Conservation (phyloP, 1,140 invertebrate genomes). For the Ips typographus region DNA sequence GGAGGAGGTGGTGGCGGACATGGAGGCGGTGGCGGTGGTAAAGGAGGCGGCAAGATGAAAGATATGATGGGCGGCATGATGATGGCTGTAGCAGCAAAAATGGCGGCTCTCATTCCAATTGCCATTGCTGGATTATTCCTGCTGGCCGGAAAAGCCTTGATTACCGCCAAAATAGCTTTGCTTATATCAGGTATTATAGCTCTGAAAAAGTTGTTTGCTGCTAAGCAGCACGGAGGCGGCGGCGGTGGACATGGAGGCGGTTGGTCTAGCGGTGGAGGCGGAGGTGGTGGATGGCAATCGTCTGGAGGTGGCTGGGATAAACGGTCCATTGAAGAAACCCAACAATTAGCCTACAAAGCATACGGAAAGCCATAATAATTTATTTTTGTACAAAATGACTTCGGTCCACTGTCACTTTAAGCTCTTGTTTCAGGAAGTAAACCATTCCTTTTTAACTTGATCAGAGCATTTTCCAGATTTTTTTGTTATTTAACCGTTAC, state of each 20-base stretch:
- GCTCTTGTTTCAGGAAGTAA: background rate
- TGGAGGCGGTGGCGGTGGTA: constrained; percentile 22
- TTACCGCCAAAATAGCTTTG: constrained; percentile 76
- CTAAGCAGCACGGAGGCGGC: constrained; percentile 64
- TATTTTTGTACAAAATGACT: background rate
- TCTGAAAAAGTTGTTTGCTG: constrained; percentile 72
- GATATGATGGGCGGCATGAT: constrained; percentile 83
- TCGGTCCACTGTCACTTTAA: background rate
- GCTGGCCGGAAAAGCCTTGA: constrained; percentile 74
- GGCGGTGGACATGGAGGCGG: constrained; percentile 59
- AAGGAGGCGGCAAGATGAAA: constrained; percentile 63
- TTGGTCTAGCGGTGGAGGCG: constrained; percentile 60
- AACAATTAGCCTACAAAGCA: constrained; percentile 68
- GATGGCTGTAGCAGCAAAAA: constrained; percentile 75
- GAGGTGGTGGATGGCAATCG: constrained; percentile 53
- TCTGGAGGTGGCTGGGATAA: constrained; percentile 57
- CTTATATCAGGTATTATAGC: constrained; percentile 75
- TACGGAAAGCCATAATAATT: constrained; percentile 48
- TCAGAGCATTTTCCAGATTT: no score
- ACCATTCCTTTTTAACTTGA: background rate
- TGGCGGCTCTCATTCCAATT: constrained; percentile 70
- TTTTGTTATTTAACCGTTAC: no score
- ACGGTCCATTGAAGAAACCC: constrained; percentile 58
- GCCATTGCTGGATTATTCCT: constrained; percentile 74
- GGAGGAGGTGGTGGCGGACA: constrained; percentile 36